Evolutionary conservation across 1,140 invertebrate species (phyloP).

Genomic region (Drosophila burlai): DNA sequence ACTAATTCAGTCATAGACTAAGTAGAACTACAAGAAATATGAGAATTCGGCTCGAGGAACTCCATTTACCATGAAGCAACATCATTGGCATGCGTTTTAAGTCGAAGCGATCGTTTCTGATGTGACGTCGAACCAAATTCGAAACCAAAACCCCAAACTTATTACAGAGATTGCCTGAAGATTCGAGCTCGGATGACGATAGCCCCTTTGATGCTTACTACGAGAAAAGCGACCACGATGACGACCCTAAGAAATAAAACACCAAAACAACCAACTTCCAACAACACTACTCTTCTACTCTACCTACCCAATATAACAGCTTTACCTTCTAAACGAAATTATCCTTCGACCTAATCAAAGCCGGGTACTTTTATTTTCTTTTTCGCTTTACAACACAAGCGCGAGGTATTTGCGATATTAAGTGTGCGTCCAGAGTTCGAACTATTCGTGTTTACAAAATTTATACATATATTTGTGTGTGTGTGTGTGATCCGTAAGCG

Average conservation of each 20-base stretch:
- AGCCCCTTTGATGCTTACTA: constrained; percentile 83
- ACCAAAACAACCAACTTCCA: constrained; percentile 15
- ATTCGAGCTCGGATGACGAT: constrained; percentile 84
- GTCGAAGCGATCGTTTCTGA: constrained; percentile 7
- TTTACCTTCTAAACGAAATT: constrained; percentile 29
- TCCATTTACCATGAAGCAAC: constrained; percentile 34
- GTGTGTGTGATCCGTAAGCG: constrained; percentile 43
- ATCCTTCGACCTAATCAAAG: constrained; percentile 20
- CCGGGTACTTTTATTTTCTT: constrained; percentile 26
- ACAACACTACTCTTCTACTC: constrained; percentile 35
- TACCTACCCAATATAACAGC: constrained; percentile 28
- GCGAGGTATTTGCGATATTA: constrained; percentile 60
- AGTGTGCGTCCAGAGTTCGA: constrained; percentile 31
- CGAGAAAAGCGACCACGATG: constrained; percentile 80
- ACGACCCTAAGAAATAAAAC: constrained; percentile 72
- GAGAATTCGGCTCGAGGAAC: constrained; percentile 54
- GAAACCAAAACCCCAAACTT: constrained; percentile 56
- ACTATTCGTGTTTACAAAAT: constrained; percentile 22
- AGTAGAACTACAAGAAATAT: constrained; percentile 11
- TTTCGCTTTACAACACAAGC: constrained; percentile 39
- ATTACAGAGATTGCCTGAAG: constrained; percentile 84
- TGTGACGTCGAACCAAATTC: constrained; percentile 27
- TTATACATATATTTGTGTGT: constrained; percentile 19
- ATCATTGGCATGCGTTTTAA: constrained; percentile 50
- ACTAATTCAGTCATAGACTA: constrained; percentile 17